Percentiles rank a stretch among this genome's conserved stretches.
Conservation (phyloP, 2,888 invertebrate species). For the Diachrysia chrysitis region DNA sequence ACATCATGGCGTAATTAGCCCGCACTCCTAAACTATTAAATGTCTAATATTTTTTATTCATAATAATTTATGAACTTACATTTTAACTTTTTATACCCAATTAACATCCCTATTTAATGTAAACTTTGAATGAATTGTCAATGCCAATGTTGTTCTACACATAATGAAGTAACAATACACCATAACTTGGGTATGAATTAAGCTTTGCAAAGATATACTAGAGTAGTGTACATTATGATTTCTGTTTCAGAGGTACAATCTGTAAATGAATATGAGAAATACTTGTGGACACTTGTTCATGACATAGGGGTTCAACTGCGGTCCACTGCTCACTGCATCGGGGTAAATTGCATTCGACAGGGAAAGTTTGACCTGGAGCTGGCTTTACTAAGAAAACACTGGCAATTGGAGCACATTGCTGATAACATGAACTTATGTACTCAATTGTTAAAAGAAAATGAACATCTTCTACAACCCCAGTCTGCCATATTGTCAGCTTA, state of each 20-base stretch:
- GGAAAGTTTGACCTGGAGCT: constrained; percentile 94
- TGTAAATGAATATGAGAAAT: constrained; percentile 95
- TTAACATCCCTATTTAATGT: too few species aligned
- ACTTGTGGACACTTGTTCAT: constrained; percentile 93
- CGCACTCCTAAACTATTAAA: too few species aligned
- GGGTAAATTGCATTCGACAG: constrained; percentile 94
- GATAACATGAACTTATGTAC: constrained; percentile 90
- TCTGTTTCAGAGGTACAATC: constrained; percentile 93
- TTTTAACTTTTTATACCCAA: too few species aligned
- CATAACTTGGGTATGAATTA: too few species aligned
- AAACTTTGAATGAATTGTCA: too few species aligned
- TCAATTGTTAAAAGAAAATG: constrained; percentile 86
- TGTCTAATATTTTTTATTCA: too few species aligned
- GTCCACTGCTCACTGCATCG: constrained; percentile 94
- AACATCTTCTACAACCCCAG: constrained; percentile 78
- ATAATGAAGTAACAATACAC: too few species aligned
- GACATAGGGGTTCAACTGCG: constrained; percentile 95
- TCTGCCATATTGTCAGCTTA: constrained; percentile 72
- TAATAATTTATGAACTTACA: too few species aligned
- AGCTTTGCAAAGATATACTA: too few species aligned
- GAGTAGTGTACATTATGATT: too few species aligned
- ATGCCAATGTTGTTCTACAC: too few species aligned
- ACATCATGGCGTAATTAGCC: too few species aligned
- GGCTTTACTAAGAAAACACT: constrained; percentile 95
- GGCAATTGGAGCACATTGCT: constrained; percentile 92